Percentiles rank a stretch among this genome's conserved stretches.
Evolutionary conservation across 2,113 vertebrate species (phyloP).

Genomic region (Gymnogyps californianus): DNA sequence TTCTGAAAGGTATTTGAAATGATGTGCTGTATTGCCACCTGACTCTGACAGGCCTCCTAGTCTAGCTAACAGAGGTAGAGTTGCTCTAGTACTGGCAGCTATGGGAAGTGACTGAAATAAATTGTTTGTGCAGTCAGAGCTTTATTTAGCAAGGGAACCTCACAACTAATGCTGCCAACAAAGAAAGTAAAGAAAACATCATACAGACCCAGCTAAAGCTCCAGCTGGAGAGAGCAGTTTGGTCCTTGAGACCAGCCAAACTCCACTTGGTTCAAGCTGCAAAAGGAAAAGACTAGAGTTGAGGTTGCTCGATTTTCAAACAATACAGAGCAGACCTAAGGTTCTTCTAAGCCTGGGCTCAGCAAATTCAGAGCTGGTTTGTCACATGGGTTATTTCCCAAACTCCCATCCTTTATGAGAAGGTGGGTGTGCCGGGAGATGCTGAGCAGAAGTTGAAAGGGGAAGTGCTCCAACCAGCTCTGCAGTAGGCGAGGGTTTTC

Average conservation of each 20-base stretch:
- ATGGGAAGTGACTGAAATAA: constrained; percentile 54
- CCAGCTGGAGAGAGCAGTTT: not conserved
- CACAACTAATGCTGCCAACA: not conserved
- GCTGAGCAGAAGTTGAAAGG: not conserved
- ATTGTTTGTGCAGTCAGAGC: constrained; percentile 26
- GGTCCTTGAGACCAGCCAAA: not conserved
- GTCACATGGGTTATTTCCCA: not conserved
- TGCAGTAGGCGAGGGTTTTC: not conserved
- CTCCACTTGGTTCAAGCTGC: not conserved
- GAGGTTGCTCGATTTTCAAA: not conserved
- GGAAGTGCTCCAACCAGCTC: not conserved
- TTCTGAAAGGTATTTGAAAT: constrained; percentile 37
- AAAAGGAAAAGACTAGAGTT: not conserved
- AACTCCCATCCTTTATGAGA: not conserved
- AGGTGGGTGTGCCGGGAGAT: not conserved
- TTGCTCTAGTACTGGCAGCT: not conserved
- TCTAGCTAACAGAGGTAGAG: not conserved
- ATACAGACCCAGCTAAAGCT: not conserved
- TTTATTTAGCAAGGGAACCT: constrained; percentile 43
- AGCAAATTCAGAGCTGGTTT: not conserved
- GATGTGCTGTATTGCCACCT: constrained; percentile 19
- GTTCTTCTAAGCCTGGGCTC: not conserved
- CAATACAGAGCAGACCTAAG: not conserved
- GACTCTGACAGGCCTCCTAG: constrained; percentile 23
- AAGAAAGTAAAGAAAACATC: not conserved